Percentiles rank a stretch among this genome's conserved stretches.
Evolutionary conservation across 1,140 invertebrate species (phyloP).

Genomic region (Plectus sambesii): DNA sequence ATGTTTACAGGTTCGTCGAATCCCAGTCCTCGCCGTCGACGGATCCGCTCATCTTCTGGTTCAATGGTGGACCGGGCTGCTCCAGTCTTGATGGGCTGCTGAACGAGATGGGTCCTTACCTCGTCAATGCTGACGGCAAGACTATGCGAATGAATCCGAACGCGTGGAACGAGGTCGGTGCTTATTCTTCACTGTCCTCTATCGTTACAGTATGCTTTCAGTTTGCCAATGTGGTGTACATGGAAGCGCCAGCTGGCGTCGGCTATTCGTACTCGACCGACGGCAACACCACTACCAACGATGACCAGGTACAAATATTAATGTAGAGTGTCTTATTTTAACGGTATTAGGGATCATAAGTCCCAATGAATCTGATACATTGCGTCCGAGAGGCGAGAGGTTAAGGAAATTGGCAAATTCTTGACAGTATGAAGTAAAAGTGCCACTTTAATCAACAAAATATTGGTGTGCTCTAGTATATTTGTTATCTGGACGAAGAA

Average conservation of each 20-base stretch:
- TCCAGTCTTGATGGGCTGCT: slow-evolving; percentile 51
- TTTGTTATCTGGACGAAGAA: no score
- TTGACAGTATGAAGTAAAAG: no score
- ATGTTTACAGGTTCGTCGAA: slow-evolving; percentile 50
- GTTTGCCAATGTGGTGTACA: slow-evolving; percentile 64
- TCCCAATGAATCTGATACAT: no score
- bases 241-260: slow-evolving; percentile 54
- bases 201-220: slow-evolving; percentile 39
- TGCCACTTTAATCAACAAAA: no score
- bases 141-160: slow-evolving; percentile 47
- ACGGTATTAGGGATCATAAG: no score
- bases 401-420: no score
- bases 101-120: slow-evolving; percentile 53
- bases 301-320: slow-evolving; percentile 52
- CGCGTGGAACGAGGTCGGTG: slow-evolving; percentile 50
- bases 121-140: slow-evolving; percentile 44
- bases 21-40: slow-evolving; percentile 47
- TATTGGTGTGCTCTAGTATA: no score
- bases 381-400: no score
- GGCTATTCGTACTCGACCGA: slow-evolving; percentile 53
- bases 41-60: slow-evolving; percentile 53
- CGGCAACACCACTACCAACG: slow-evolving; percentile 50
- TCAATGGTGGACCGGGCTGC: slow-evolving; percentile 55
- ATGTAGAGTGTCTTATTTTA: no score
- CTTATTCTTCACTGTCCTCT: slow-evolving; percentile 4